Percentiles rank a stretch among this genome's conserved stretches.
Evolutionary conservation across 2,797 vertebrate species (phyloP).

Genomic region (Eospalax fontanierii): DNA sequence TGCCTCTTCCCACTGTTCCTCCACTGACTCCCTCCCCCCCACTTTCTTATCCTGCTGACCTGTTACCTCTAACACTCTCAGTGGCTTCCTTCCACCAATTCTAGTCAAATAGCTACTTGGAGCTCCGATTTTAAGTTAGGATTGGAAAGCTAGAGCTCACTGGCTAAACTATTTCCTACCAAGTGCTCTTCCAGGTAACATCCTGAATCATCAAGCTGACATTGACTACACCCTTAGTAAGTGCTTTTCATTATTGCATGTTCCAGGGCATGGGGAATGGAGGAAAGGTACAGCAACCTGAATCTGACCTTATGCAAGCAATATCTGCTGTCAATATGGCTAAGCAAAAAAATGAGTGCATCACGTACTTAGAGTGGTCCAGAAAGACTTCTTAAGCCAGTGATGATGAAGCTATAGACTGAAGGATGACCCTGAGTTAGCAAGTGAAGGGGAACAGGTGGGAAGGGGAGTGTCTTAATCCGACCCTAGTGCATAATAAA

Average conservation of each 20-base stretch:
- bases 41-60: background rate
- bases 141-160: constrained; percentile 17
- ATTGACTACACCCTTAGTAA: background rate
- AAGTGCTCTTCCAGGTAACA: constrained; percentile 8
- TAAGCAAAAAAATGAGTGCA: background rate
- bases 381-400: constrained; percentile 34
- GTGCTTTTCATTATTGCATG: background rate
- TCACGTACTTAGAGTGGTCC: background rate
- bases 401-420: background rate
- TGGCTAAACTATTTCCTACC: background rate
- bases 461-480: background rate
- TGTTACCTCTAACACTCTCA: too few relatives aligned
- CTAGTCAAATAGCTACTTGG: background rate
- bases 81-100: background rate
- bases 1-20: background rate
- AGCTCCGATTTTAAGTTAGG: constrained; percentile 19
- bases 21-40: background rate
- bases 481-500: background rate
- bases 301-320: background rate
- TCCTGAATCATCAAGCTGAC: background rate
- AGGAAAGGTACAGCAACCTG: background rate
- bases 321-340: background rate
- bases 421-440: background rate
- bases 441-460: background rate
- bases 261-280: background rate